Percentiles rank a stretch among this genome's conserved stretches.
Evolutionary conservation across 2,797 vertebrate genomes (phyloP).

Genomic region (Psittacula derbiana): DNA sequence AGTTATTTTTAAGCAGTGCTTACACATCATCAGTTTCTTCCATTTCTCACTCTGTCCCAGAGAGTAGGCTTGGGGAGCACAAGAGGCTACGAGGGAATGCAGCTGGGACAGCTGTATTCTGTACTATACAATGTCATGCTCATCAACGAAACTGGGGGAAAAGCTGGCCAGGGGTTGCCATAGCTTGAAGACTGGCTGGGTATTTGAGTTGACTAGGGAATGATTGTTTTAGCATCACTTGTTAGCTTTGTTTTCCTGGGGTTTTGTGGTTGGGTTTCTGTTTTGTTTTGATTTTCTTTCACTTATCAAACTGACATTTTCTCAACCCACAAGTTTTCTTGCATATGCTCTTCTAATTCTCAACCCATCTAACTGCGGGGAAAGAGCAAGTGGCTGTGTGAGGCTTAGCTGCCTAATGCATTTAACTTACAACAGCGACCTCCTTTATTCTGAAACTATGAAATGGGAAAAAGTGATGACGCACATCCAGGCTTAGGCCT

Average conservation of each 20-base stretch:
- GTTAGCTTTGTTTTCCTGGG: background rate
- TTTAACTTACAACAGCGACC: background rate
- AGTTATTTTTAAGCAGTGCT: background rate
- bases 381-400: background rate
- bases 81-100: background rate
- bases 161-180: background rate
- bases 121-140: background rate
- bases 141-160: background rate
- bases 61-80: background rate
- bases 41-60: accelerated
- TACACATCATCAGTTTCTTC: background rate
- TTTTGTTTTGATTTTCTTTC: background rate
- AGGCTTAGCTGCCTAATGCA: background rate
- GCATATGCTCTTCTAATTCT: background rate
- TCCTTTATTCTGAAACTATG: background rate
- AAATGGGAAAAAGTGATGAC: background rate
- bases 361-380: background rate
- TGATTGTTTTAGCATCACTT: background rate
- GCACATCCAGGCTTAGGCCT: background rate
- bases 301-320: background rate
- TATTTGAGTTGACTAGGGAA: accelerated
- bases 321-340: background rate
- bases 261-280: background rate
- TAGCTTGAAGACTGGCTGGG: accelerated
- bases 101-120: background rate